These are phyloP conservation scores for Mesaphorura yosii DNA, from an alignment of 1,140 invertebrate species.

Conservation along the genomic window DNA sequence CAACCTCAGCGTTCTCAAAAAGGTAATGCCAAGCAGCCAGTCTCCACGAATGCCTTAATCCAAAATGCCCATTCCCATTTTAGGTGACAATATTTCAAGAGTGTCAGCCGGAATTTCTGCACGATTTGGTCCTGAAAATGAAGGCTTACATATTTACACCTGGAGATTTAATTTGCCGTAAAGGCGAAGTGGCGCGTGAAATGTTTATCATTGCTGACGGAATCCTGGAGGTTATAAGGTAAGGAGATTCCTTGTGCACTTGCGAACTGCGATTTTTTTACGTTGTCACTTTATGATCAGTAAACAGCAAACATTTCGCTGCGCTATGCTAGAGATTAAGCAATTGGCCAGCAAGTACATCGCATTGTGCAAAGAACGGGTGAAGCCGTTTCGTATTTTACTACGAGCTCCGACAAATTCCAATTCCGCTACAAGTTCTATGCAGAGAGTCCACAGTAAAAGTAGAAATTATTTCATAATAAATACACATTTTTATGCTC, in stretches of 20 bases:
- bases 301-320: no score
- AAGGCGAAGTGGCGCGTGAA: slow-evolving; percentile 86
- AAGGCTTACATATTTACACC: slow-evolving; percentile 41
- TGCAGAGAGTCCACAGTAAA: no score
- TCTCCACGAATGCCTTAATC: not conserved
- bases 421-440: no score
- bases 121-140: slow-evolving; percentile 95
- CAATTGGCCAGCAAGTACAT: no score
- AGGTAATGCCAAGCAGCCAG: slow-evolving; percentile 52
- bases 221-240: slow-evolving; percentile 82
- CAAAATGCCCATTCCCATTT: no score
- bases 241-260: slow-evolving; percentile 14
- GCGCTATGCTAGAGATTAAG: no score
- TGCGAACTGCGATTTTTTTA: not conserved
- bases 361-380: no score
- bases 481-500: no score
- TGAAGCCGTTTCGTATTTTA: no score
- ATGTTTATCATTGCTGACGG: slow-evolving; percentile 98
- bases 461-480: no score
- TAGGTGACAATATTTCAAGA: slow-evolving; percentile 81
- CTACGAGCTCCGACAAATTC: no score
- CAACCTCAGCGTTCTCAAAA: slow-evolving; percentile 87
- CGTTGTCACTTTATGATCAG: no score
- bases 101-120: slow-evolving; percentile 92
- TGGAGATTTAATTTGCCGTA: slow-evolving; percentile 87